phyloP scores from a whole-genome alignment of 2,888 invertebrate species.

The Clusia tigrina region DNA sequence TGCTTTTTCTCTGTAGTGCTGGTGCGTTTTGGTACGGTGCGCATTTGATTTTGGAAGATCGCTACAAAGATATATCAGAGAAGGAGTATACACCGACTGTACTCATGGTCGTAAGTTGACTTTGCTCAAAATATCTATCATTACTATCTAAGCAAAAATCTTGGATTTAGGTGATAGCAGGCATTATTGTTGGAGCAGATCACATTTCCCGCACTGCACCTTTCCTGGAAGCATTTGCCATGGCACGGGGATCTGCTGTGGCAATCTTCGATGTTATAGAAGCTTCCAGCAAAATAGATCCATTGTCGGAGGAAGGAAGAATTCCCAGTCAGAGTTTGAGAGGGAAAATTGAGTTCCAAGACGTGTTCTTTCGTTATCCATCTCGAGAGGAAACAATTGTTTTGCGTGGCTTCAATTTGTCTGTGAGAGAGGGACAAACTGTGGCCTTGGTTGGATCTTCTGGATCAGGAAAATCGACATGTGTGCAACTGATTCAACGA shows the following conservation, averaged over 20 bases:
- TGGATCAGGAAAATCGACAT: conserved; percentile 84
- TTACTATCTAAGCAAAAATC: background rate
- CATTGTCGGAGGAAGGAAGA: conserved; percentile 72
- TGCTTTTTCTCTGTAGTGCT: conserved; percentile 76
- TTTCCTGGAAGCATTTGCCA: conserved; percentile 75
- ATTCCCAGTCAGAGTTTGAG: conserved; percentile 65
- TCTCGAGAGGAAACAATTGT: conserved; percentile 75
- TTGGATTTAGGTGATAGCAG: conserved; percentile 67
- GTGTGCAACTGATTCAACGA: conserved; percentile 75
- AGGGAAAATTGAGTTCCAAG: conserved; percentile 74
- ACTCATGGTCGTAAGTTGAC: conserved; percentile 71
- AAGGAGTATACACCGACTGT: conserved; percentile 75
- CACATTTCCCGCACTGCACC: conserved; percentile 77
- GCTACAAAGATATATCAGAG: conserved; percentile 65
- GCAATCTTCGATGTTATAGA: conserved; percentile 80
- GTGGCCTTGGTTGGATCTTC: conserved; percentile 76
- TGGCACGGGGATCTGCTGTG: conserved; percentile 76
- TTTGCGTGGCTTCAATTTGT: conserved; percentile 71
- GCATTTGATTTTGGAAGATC: conserved; percentile 72
- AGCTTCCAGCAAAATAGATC: conserved; percentile 76
- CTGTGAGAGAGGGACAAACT: conserved; percentile 71
- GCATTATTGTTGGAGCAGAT: conserved; percentile 77
- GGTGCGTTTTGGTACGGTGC: conserved; percentile 83
- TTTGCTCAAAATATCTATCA: background rate
- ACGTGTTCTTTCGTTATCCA: conserved; percentile 78